Percentiles rank a stretch among this genome's conserved stretches.
Evolutionary conservation across 2,797 vertebrate species (phyloP).

Genomic region (Pangasius sanitwongsei): DNA sequence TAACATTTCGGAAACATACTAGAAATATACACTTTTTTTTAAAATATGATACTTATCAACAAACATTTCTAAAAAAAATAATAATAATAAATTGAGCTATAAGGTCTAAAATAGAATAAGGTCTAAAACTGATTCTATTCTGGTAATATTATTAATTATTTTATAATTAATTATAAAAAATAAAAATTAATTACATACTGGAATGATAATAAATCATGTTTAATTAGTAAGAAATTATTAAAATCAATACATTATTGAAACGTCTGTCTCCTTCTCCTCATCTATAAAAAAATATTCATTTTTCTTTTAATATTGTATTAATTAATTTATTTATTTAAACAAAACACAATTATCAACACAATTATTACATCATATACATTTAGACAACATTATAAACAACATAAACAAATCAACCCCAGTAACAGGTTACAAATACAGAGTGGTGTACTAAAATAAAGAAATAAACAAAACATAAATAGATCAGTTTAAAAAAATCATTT

Average conservation of each 20-base stretch:
- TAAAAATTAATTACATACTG: background rate
- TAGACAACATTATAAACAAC: background rate
- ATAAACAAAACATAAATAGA: background rate
- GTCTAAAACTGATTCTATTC: background rate
- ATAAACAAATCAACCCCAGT: background rate
- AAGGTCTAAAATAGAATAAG: background rate
- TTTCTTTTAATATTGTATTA: background rate
- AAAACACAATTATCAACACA: background rate
- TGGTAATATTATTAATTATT: background rate
- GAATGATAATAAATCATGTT: background rate
- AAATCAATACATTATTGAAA: no score
- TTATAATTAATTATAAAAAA: background rate
- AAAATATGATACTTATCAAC: no score
- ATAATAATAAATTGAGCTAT: no score
- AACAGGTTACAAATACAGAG: background rate
- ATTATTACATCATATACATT: background rate
- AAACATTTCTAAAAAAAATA: no score
- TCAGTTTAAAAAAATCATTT: background rate
- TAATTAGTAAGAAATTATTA: background rate
- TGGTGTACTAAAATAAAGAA: background rate
- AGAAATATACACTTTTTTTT: background rate
- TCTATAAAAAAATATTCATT: background rate
- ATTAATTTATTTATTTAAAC: background rate
- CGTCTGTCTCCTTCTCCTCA: background rate
- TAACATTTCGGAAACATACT: background rate